Conservation (phyloP, 2,113 vertebrate genomes). For the Planiliza haematocheilus region DNA sequence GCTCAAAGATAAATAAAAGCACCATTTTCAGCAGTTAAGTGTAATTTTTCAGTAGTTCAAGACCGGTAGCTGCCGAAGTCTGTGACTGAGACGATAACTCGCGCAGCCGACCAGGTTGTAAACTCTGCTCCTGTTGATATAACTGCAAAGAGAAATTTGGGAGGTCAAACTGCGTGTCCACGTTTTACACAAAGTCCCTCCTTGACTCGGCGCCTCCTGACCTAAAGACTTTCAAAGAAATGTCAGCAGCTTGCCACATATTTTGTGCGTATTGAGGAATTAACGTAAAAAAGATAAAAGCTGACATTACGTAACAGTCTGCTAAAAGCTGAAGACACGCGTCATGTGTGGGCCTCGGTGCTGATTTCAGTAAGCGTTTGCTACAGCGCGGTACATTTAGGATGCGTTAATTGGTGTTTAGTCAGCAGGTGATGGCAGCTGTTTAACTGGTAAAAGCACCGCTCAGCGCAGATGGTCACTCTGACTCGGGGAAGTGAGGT, state of each 20-base stretch:
- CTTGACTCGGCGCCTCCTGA: conserved; percentile 5
- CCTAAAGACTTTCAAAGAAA: conserved; percentile 35
- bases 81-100: conserved; percentile 47
- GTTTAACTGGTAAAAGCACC: conserved; percentile 67
- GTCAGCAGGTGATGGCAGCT: conserved; percentile 38
- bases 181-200: conserved; percentile 29
- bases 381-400: conserved; percentile 18
- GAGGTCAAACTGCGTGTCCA: conserved; percentile 52
- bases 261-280: conserved; percentile 5
- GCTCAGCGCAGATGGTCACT: conserved; percentile 28
- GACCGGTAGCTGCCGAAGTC: conserved; percentile 43
- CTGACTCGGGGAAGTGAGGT: conserved; percentile 47
- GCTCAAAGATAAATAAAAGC: conserved; percentile 69
- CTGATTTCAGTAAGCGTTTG: too few relatives aligned
- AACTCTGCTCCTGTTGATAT: conserved; percentile 69
- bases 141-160: conserved; percentile 49
- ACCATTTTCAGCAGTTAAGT: conserved; percentile 68
- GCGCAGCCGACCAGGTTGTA: conserved; percentile 31
- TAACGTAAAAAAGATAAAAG: not conserved
- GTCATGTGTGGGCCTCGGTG: not conserved
- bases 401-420: conserved; percentile 46
- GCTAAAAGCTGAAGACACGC: not conserved
- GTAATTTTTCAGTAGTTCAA: conserved; percentile 68
- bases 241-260: conserved; percentile 6
- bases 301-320: not conserved